Percentiles rank a stretch among this genome's conserved stretches.
Evolutionary conservation across 2,888 invertebrate species (phyloP).

Genomic region (Leptinotarsa haldemani): DNA sequence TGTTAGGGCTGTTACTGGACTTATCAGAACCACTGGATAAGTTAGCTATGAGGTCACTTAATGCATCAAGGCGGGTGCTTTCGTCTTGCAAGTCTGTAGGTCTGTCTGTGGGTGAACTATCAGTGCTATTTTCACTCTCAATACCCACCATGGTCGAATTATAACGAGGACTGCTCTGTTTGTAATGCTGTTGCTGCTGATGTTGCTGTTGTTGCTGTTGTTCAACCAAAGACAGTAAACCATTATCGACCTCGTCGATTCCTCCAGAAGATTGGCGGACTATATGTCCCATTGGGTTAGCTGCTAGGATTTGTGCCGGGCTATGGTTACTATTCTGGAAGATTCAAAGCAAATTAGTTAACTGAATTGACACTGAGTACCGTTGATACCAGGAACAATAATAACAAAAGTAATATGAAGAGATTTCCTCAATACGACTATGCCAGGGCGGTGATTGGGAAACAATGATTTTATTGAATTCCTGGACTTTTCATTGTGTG

Average conservation of each 20-base stretch:
- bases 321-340: conserved; percentile 59
- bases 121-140: conserved; percentile 52
- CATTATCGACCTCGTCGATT: conserved; percentile 57
- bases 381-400: neutral
- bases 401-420: too few relatives aligned
- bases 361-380: neutral
- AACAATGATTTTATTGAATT: too few relatives aligned
- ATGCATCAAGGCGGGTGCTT: conserved; percentile 62
- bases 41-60: conserved; percentile 66
- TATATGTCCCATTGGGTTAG: conserved; percentile 62
- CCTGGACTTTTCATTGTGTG: too few relatives aligned
- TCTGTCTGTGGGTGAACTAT: conserved; percentile 44
- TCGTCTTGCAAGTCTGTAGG: conserved; percentile 52
- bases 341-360: conserved; percentile 5
- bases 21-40: conserved; percentile 65
- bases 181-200: conserved; percentile 44
- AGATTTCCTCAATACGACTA: too few relatives aligned
- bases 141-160: conserved; percentile 63
- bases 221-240: conserved; percentile 63
- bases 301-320: conserved; percentile 58
- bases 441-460: too few relatives aligned
- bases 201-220: conserved; percentile 58
- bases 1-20: conserved; percentile 63
- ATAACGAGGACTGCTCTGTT: conserved; percentile 46
- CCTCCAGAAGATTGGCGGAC: conserved; percentile 53